Evolutionary conservation across 2,113 vertebrate genomes (phyloP), one percentile per base, ranked within the genome.

Genomic region (Gallinago paraguaiae): DNA sequence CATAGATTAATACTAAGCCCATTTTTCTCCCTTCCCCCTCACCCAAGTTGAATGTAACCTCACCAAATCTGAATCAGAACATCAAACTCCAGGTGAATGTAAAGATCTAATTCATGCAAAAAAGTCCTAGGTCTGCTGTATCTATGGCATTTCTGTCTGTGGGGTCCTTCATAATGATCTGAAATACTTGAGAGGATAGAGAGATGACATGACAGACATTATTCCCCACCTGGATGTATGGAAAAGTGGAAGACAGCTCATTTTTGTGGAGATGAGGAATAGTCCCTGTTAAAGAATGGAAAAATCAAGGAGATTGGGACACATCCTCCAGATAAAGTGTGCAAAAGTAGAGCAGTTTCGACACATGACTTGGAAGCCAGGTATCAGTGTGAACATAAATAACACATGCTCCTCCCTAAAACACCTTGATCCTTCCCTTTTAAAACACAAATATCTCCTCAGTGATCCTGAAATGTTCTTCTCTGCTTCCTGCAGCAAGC

Each of bases 341-440:
- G 0, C 0, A 3, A n/a, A 33, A 35, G 5, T 76, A 37, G 18
- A 41, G 7, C 3, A 20, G 14, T 69, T 87, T 60, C 5, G 1
- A 64, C 14, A 57, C 5, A 1, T 25, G 9, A 3, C 10, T 46
- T 75, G 15, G 46, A 25, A 78, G 9, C 3, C 37, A 75, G 51
- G 7, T 72, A 28, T 60, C 1, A 1, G 5, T 65, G 13, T 61
- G 35, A 57, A 82, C 3, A 43, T n/a, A 69, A 84, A 22, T 61
- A 63, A 50, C 7, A 19, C 5, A n/a, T 79, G n/a, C 12, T 81
- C 5, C 24, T 64, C 3, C 2, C 18, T 19, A n/a, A 31, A 82
- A 31, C 6, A 19, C 15, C 33, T 61, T 39, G 25, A 61, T 43
- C 25, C 39, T 79, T 91, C 25, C 11, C 5, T 37, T 82, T 71